Evolutionary conservation across 2,797 vertebrate genomes (phyloP).

Genomic region (Gobio occitaniae): DNA sequence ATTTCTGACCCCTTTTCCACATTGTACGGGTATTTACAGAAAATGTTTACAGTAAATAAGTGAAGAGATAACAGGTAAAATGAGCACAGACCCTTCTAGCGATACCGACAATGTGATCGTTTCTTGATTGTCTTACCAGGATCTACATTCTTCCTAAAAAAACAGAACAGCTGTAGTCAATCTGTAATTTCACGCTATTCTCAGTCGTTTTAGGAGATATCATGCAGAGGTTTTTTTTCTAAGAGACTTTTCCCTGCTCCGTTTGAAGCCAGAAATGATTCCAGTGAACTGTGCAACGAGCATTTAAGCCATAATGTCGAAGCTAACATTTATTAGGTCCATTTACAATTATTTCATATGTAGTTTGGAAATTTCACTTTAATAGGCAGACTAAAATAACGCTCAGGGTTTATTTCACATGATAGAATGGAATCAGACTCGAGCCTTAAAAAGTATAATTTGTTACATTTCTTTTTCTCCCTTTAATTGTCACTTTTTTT

Average conservation of each 20-base stretch:
- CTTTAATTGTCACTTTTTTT: neutral
- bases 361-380: neutral
- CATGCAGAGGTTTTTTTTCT: constrained; percentile 24
- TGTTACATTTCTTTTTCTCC: neutral
- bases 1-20: constrained; percentile 46
- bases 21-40: constrained; percentile 37
- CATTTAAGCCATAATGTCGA: neutral
- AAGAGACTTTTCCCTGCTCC: neutral
- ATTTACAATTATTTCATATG: neutral
- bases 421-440: neutral
- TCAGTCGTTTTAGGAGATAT: constrained; percentile 38
- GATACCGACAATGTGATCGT: neutral
- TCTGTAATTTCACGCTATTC: constrained; percentile 35
- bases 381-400: neutral
- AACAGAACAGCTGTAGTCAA: constrained; percentile 46
- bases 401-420: neutral
- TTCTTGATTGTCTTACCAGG: constrained; percentile 18
- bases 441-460: neutral
- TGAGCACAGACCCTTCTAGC: neutral
- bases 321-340: constrained; percentile 4
- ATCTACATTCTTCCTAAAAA: constrained; percentile 19
- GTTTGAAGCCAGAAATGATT: constrained; percentile 30
- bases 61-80: constrained; percentile 31
- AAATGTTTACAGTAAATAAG: constrained; percentile 58
- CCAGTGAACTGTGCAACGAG: neutral